Evolutionary conservation across 2,888 invertebrate species (phyloP).

Genomic region (Anoplius nigerrimus): DNA sequence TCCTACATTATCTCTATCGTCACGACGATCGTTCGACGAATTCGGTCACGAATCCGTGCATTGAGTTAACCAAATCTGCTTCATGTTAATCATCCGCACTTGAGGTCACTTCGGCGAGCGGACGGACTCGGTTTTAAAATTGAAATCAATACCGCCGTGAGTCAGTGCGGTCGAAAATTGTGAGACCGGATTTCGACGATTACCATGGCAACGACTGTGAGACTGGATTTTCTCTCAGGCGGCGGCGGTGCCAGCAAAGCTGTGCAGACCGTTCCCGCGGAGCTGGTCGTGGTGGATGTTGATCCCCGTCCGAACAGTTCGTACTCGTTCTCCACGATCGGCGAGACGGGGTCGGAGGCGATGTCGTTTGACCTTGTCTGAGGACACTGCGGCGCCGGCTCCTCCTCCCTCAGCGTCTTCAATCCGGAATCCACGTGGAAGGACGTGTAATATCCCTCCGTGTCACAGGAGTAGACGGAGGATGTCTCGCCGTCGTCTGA

Average conservation of each 20-base stretch:
- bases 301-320: constrained; percentile 94
- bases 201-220: constrained; percentile 73
- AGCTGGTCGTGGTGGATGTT: constrained; percentile 92
- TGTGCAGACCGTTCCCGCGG: constrained; percentile 92
- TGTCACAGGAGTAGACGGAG: constrained; percentile 96
- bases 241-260: constrained; percentile 88
- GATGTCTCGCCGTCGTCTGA: constrained; percentile 89
- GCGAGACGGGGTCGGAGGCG: constrained; percentile 82
- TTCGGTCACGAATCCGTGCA: too few relatives aligned
- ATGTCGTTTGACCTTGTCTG: constrained; percentile 79
- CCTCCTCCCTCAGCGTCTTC: constrained; percentile 87
- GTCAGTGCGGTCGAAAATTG: too few relatives aligned
- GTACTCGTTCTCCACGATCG: constrained; percentile 90
- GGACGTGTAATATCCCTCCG: constrained; percentile 98
- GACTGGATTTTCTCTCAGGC: constrained; percentile 88
- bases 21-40: too few relatives aligned
- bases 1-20: too few relatives aligned
- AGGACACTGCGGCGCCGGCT: constrained; percentile 83
- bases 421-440: constrained; percentile 97
- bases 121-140: too few relatives aligned
- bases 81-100: too few relatives aligned
- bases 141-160: too few relatives aligned
- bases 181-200: constrained; percentile 5
- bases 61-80: too few relatives aligned
- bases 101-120: too few relatives aligned